phyloP scores from a whole-genome alignment of 2,888 invertebrate species.

The Drosophila quinaria region DNA sequence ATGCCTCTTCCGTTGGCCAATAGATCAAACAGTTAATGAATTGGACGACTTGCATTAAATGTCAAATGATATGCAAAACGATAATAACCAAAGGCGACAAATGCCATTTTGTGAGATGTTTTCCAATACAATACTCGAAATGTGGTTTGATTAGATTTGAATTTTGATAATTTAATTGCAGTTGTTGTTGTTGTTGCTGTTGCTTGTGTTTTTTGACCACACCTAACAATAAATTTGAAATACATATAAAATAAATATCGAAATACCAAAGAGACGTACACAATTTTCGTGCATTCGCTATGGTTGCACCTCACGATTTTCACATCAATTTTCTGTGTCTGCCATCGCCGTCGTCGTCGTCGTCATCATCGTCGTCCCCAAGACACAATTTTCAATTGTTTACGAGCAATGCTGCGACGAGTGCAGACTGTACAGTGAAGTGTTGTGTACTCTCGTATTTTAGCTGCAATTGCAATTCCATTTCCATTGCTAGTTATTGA shows the following conservation, averaged over 20 bases:
- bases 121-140: slow-evolving; percentile 20
- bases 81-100: slow-evolving; percentile 19
- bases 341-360: slow-evolving; percentile 17
- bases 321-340: slow-evolving; percentile 63
- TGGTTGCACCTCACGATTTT: slow-evolving; percentile 69
- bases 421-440: slow-evolving; percentile 11
- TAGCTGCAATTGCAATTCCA: slow-evolving; percentile 38
- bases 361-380: slow-evolving; percentile 15
- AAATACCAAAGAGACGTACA: slow-evolving; percentile 66
- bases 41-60: slow-evolving; percentile 22
- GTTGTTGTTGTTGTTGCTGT: slow-evolving; percentile 17
- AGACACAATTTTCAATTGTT: slow-evolving; percentile 45
- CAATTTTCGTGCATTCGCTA: slow-evolving; percentile 68
- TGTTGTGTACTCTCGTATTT: slow-evolving; percentile 1
- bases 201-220: slow-evolving; percentile 45
- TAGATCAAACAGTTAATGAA: slow-evolving; percentile 33
- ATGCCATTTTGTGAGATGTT: slow-evolving; percentile 26
- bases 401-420: slow-evolving; percentile 17
- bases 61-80: slow-evolving; percentile 31
- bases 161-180: slow-evolving; percentile 67
- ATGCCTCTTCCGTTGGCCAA: slow-evolving; percentile 36
- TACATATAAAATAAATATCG: slow-evolving; percentile 52
- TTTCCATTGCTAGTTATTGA: slow-evolving; percentile 69
- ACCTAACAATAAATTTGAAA: slow-evolving; percentile 69
- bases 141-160: slow-evolving; percentile 57